Conservation (phyloP, 1,140 invertebrate species). For the Brachionus paranguensis region DNA sequence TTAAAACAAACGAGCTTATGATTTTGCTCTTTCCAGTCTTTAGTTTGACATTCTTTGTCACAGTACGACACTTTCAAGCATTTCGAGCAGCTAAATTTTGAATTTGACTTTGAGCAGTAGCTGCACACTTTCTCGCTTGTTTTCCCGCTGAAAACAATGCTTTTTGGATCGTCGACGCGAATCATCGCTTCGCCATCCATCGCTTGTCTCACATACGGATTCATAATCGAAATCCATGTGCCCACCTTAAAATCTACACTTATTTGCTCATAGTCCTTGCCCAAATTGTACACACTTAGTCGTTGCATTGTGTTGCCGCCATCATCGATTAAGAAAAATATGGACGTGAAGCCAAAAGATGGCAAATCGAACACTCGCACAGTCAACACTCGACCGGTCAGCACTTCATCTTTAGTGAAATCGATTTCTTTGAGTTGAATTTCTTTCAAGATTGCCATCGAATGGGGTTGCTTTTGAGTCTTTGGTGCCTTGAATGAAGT, state of each 20-base stretch:
- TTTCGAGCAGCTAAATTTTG: not conserved
- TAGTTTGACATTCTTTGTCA: slow-evolving; percentile 19
- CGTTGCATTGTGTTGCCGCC: not conserved
- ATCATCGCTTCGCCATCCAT: not conserved
- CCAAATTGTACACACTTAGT: not conserved
- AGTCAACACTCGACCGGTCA: not conserved
- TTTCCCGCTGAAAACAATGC: not conserved
- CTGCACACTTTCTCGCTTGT: not conserved
- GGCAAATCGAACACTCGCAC: not conserved
- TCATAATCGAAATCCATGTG: not conserved
- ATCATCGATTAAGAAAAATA: not conserved
- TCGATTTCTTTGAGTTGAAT: not conserved
- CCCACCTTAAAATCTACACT: not conserved
- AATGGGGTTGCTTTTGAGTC: not conserved
- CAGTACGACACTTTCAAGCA: not conserved
- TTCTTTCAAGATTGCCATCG: not conserved
- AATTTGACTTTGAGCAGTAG: not conserved
- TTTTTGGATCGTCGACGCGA: not conserved
- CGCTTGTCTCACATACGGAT: slow-evolving; percentile 19
- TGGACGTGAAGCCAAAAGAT: not conserved
- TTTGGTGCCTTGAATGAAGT: not conserved
- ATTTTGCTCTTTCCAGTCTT: not conserved
- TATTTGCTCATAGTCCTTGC: not conserved
- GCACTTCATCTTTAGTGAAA: not conserved
- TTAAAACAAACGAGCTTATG: slow-evolving; percentile 24